Conservation (phyloP, 2,797 vertebrate genomes). For the Pantherophis vulpinus region DNA sequence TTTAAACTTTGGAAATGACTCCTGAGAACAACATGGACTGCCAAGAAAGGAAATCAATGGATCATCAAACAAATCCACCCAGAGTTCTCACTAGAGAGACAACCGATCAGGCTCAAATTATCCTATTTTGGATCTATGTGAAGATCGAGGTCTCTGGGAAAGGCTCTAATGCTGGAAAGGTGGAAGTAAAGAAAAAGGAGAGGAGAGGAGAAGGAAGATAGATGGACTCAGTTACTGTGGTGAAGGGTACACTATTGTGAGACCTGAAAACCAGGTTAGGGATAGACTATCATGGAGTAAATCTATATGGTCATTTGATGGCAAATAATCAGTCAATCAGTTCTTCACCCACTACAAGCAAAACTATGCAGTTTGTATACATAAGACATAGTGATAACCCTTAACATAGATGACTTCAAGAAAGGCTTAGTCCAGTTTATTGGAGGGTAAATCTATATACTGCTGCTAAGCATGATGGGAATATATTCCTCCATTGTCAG, state of each 20-base stretch:
- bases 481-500: neutral
- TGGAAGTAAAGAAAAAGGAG: neutral
- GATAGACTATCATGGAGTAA: neutral
- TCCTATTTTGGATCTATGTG: neutral
- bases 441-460: neutral
- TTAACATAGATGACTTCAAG: neutral
- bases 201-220: neutral
- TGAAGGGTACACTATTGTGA: neutral
- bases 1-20: neutral
- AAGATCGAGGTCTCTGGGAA: neutral
- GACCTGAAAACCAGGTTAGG: neutral
- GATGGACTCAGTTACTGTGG: neutral
- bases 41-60: neutral
- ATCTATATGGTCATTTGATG: neutral
- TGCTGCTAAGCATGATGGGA: neutral
- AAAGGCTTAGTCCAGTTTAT: neutral
- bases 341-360: neutral
- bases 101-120: neutral
- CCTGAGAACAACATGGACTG: neutral
- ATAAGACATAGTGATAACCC: neutral
- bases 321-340: neutral
- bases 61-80: neutral
- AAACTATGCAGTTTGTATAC: neutral
- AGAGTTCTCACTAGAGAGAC: neutral
- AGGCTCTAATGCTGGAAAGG: neutral